Evolutionary conservation across 2,113 vertebrate genomes (phyloP).

Genomic region (Physeter macrocephalus): DNA sequence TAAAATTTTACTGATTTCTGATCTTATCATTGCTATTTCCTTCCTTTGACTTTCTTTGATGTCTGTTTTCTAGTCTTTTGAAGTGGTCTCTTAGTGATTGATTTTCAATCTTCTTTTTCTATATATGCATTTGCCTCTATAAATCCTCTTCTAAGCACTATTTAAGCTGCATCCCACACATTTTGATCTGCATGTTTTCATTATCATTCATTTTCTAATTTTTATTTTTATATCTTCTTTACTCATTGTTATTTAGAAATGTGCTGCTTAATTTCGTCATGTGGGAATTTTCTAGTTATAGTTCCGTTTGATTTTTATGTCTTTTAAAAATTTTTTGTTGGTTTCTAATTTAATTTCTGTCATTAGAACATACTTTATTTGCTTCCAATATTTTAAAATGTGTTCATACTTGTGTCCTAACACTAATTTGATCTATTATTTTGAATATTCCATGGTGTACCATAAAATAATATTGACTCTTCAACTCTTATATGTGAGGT

Average conservation of each 20-base stretch:
- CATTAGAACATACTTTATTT: background rate
- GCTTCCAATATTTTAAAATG: background rate
- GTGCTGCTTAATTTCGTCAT: background rate
- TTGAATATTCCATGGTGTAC: background rate
- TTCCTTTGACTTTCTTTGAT: background rate
- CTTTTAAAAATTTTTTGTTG: background rate
- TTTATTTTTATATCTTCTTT: background rate
- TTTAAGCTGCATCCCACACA: background rate
- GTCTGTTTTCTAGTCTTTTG: background rate
- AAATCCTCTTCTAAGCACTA: background rate
- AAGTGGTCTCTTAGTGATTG: background rate
- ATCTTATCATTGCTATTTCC: background rate
- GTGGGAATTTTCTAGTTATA: background rate
- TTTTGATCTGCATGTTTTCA: background rate
- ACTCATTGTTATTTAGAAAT: background rate
- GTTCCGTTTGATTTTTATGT: background rate
- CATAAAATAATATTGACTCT: background rate
- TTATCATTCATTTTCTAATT: background rate
- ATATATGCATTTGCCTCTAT: background rate
- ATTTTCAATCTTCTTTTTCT: background rate
- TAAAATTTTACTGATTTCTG: background rate
- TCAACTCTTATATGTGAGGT: background rate
- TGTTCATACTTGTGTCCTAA: background rate
- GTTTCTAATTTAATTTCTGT: background rate
- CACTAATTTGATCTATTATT: background rate